Conservation (phyloP, 2,113 vertebrate genomes). For the Dolichallabes microphthalmus region DNA sequence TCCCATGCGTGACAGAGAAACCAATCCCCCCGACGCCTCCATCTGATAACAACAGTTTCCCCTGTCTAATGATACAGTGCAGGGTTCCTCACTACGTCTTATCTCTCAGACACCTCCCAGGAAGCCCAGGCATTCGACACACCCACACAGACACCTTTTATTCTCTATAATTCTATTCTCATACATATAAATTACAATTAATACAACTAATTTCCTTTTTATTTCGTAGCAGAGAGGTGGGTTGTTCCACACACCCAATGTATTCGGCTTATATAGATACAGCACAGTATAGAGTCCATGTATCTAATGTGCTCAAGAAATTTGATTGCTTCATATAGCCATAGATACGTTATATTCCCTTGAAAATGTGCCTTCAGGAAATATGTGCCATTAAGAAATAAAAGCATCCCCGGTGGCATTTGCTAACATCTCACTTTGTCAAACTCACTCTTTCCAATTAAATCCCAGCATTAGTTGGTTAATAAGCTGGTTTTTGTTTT, state of each 20-base stretch:
- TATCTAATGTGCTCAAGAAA: not conserved
- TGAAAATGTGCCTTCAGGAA: not conserved
- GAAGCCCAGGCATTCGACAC: not conserved
- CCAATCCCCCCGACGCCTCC: conserved; percentile 78
- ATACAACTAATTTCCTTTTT: not conserved
- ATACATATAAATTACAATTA: not conserved
- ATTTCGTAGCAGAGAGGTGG: not conserved
- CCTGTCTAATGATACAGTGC: conserved; percentile 87
- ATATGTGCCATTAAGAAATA: conserved; percentile 9
- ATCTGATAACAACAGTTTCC: conserved; percentile 87
- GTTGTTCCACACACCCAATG: not conserved
- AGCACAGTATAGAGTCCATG: not conserved
- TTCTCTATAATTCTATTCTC: conserved; percentile 35
- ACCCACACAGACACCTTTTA: conserved; percentile 10
- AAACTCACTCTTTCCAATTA: conserved; percentile 42
- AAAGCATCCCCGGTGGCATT: conserved; percentile 20
- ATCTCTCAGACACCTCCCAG: conserved; percentile 39
- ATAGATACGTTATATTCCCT: not conserved
- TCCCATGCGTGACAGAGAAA: conserved; percentile 76
- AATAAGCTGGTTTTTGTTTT: conserved; percentile 44
- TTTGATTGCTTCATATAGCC: not conserved
- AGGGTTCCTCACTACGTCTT: conserved; percentile 66
- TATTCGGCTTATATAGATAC: not conserved
- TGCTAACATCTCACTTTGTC: conserved; percentile 36
- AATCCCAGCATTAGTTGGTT: conserved; percentile 26